phyloP scores from a whole-genome alignment of 2,888 invertebrate species.

The Tiliacea aurago region DNA sequence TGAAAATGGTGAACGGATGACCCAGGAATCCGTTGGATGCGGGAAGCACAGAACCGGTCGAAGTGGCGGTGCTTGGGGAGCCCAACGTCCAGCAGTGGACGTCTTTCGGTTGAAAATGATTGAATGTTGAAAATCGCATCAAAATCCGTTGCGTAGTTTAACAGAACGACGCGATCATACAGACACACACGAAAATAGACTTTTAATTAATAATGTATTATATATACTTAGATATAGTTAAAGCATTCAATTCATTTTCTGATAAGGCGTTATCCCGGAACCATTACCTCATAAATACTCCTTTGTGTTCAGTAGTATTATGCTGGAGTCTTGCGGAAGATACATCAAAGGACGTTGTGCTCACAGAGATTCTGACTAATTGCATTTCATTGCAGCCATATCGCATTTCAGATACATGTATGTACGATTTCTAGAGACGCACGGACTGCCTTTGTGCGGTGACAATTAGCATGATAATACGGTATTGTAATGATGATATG shows the following conservation, averaged over 20 bases:
- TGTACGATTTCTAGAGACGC: constrained; percentile 17
- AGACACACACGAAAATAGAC: too few relatives aligned
- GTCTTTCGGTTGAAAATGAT: neutral
- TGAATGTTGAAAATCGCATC: neutral
- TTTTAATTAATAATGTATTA: neutral
- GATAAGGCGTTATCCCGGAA: constrained; percentile 17
- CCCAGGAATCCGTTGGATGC: neutral
- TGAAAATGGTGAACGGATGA: neutral
- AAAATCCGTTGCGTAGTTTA: too few relatives aligned
- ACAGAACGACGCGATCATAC: too few relatives aligned
- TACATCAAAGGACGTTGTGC: constrained; percentile 44
- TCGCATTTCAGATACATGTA: constrained; percentile 5
- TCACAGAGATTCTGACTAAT: constrained; percentile 30
- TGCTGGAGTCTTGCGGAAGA: constrained; percentile 16
- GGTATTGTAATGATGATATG: constrained; percentile 7
- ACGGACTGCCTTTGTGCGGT: constrained; percentile 15
- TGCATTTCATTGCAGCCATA: constrained; percentile 47
- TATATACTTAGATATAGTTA: neutral
- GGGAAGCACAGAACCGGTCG: neutral
- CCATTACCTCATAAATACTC: constrained; percentile 19
- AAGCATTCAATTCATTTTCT: neutral
- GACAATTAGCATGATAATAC: constrained; percentile 29
- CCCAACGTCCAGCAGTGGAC: neutral
- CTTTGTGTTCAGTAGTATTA: constrained; percentile 22
- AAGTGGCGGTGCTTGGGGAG: neutral